These are phyloP conservation scores for Lepus timidus DNA, from an alignment of 2,113 vertebrate genomes.

Conservation along the genomic window DNA sequence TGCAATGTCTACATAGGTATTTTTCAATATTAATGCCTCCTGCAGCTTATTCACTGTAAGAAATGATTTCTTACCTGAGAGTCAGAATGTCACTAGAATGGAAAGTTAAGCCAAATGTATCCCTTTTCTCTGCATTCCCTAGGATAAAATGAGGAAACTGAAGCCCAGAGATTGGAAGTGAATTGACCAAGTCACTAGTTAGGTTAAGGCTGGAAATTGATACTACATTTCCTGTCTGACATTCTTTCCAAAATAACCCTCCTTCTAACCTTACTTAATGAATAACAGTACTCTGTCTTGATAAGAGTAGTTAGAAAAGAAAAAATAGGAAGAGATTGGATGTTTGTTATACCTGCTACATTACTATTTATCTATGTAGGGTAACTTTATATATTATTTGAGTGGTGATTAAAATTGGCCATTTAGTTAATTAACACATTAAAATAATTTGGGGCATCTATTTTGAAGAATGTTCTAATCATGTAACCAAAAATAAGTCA, in stretches of 20 bases:
- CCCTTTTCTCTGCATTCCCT: neutral
- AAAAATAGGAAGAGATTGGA: neutral
- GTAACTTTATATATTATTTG: neutral
- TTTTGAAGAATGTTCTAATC: neutral
- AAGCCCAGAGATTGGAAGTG: neutral
- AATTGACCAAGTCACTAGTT: neutral
- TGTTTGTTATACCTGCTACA: neutral
- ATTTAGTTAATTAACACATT: neutral
- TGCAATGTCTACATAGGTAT: neutral
- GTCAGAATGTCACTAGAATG: neutral
- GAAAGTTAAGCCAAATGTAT: neutral
- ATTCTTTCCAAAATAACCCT: neutral
- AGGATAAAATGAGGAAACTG: neutral
- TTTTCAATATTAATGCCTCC: conserved; percentile 12
- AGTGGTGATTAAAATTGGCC: neutral
- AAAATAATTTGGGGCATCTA: neutral
- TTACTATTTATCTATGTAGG: neutral
- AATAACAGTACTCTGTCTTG: neutral
- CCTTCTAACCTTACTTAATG: neutral
- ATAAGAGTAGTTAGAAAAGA: neutral
- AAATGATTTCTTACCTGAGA: neutral
- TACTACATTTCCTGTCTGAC: neutral
- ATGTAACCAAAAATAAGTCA: neutral
- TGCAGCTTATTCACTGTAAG: neutral
- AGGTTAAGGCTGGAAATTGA: neutral